phyloP scores from a whole-genome alignment of 2,888 invertebrate species.

The Drosophila quinaria region DNA sequence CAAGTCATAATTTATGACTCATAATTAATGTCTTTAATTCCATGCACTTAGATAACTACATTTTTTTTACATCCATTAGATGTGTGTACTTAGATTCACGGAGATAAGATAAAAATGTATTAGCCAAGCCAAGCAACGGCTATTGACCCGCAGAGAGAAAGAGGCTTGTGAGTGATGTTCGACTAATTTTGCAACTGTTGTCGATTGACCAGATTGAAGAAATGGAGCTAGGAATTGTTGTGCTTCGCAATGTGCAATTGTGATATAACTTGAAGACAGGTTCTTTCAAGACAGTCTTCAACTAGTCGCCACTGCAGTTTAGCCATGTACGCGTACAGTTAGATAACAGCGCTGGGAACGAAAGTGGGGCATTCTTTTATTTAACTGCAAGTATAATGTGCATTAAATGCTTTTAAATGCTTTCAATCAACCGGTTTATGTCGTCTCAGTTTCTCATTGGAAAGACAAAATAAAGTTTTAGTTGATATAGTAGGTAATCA shows the following conservation, averaged over 20 bases:
- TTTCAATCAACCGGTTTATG: slow-evolving; percentile 59
- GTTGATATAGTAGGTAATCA: not conserved
- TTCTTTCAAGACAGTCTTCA: slow-evolving; percentile 30
- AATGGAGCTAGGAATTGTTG: slow-evolving; percentile 30
- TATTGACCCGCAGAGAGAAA: slow-evolving; percentile 17
- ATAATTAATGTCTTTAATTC: no score
- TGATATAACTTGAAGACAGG: slow-evolving; percentile 44
- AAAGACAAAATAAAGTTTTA: not conserved
- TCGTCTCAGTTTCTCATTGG: not conserved
- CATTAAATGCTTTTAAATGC: slow-evolving; percentile 43
- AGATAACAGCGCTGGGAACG: slow-evolving; percentile 57
- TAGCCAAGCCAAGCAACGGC: slow-evolving; percentile 3
- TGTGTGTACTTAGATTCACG: no score
- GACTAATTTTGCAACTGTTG: slow-evolving; percentile 9
- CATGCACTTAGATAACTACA: no score
- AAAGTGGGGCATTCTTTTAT: slow-evolving; percentile 51
- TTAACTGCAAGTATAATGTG: slow-evolving; percentile 40
- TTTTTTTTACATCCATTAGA: not conserved
- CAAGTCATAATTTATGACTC: no score
- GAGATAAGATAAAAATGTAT: not conserved
- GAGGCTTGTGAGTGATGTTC: slow-evolving; percentile 2
- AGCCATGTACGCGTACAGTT: slow-evolving; percentile 50
- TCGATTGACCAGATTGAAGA: slow-evolving; percentile 35
- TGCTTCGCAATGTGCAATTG: slow-evolving; percentile 31
- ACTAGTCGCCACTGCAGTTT: slow-evolving; percentile 29